phyloP scores from a whole-genome alignment of 2,797 vertebrate species.

The Tauraco hartlaubi region DNA sequence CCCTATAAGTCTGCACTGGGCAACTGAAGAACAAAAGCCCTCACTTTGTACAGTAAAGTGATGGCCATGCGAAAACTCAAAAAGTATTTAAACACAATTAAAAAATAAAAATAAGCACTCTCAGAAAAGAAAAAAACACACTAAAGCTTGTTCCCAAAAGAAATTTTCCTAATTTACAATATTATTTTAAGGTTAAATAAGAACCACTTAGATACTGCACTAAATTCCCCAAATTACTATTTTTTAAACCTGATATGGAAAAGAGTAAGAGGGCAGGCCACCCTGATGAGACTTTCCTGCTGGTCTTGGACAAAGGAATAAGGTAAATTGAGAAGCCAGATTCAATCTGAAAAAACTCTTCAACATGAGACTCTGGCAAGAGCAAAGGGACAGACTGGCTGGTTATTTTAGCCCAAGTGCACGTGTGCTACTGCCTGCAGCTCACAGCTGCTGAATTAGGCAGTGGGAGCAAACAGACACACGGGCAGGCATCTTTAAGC shows the following conservation, averaged over 20 bases:
- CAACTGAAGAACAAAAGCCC: background rate
- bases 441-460: constrained; percentile 56
- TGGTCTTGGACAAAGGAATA: constrained; percentile 15
- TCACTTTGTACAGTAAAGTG: background rate
- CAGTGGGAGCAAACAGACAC: background rate
- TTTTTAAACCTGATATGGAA: background rate
- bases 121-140: no score
- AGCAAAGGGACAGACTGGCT: constrained; percentile 36
- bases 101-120: background rate
- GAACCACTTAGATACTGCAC: background rate
- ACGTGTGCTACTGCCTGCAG: constrained; percentile 56
- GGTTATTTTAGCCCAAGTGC: constrained; percentile 67
- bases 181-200: background rate
- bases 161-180: background rate
- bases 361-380: constrained; percentile 41
- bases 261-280: background rate
- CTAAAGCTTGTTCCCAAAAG: background rate
- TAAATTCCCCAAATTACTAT: background rate
- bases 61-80: background rate
- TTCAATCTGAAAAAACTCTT: constrained; percentile 22
- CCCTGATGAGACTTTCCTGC: background rate
- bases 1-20: background rate
- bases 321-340: constrained; percentile 34
- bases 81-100: background rate
- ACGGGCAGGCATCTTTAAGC: background rate